Evolutionary conservation across 2,888 invertebrate species (phyloP).

Genomic region (Yponomeuta cagnagella): DNA sequence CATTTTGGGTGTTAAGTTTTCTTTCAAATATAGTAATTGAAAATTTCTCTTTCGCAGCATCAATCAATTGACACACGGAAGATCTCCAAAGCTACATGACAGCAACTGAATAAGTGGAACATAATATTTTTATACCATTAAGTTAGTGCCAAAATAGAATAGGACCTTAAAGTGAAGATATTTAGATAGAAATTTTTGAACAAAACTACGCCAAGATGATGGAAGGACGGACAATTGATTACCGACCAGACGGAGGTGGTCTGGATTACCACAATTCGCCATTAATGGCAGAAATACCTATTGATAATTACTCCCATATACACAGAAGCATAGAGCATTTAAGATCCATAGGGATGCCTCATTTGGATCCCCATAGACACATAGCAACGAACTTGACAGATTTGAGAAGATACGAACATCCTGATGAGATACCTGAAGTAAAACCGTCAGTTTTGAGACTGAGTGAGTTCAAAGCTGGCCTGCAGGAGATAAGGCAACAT

Average conservation of each 20-base stretch:
- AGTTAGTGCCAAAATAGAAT: constrained; percentile 65
- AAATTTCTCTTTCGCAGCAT: constrained; percentile 48
- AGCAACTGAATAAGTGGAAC: constrained; percentile 39
- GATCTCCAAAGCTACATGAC: constrained; percentile 74
- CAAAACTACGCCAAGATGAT: constrained; percentile 55
- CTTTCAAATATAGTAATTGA: constrained; percentile 18
- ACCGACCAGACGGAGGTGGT: constrained; percentile 76
- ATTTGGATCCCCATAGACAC: constrained; percentile 66
- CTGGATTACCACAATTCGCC: constrained; percentile 81
- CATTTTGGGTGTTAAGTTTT: constrained; percentile 36
- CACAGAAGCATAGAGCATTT: constrained; percentile 80
- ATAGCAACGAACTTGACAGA: constrained; percentile 66
- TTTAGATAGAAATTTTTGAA: constrained; percentile 55
- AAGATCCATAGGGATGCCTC: constrained; percentile 75
- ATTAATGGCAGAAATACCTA: constrained; percentile 80
- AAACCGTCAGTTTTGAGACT: constrained; percentile 70
- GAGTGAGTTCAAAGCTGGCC: constrained; percentile 65
- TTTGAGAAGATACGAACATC: constrained; percentile 61
- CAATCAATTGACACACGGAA: constrained; percentile 46
- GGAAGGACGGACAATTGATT: constrained; percentile 74
- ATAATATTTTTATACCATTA: constrained; percentile 56
- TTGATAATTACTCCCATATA: constrained; percentile 79
- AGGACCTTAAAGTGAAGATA: constrained; percentile 40
- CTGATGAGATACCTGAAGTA: constrained; percentile 67
- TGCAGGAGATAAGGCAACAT: constrained; percentile 61